Conservation (phyloP, 2,113 vertebrate species). For the Indicator maculatus region DNA sequence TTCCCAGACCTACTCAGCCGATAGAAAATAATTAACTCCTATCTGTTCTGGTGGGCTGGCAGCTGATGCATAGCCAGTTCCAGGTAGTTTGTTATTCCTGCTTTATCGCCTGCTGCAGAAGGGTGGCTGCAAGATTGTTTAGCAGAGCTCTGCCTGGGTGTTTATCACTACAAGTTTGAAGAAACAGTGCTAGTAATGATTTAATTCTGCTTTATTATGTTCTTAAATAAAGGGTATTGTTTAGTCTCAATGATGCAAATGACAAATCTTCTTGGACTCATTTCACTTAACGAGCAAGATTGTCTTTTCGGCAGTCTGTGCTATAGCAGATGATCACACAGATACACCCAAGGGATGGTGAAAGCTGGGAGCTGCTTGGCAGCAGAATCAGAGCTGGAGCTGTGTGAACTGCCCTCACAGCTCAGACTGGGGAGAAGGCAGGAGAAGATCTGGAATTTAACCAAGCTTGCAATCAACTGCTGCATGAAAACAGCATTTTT, state of each 20-base stretch:
- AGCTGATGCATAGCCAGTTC: slow-evolving; percentile 40
- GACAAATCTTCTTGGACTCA: neutral
- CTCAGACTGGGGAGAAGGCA: neutral
- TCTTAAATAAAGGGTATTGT: slow-evolving; percentile 52
- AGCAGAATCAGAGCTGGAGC: neutral
- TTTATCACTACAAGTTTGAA: slow-evolving; percentile 58
- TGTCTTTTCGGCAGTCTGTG: neutral
- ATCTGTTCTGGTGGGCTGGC: slow-evolving; percentile 28
- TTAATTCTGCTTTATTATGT: slow-evolving; percentile 44
- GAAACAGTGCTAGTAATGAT: slow-evolving; percentile 20
- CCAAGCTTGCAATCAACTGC: slow-evolving; percentile 2
- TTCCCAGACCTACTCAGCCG: neutral
- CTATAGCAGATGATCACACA: slow-evolving; percentile 15
- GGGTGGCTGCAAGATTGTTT: slow-evolving; percentile 38
- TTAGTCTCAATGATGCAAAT: slow-evolving; percentile 29
- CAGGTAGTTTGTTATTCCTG: slow-evolving; percentile 63
- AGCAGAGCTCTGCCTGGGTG: slow-evolving; percentile 5
- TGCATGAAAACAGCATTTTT: neutral
- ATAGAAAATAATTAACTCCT: slow-evolving; percentile 69
- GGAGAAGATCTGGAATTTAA: neutral
- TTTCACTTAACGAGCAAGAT: neutral
- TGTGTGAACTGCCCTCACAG: neutral
- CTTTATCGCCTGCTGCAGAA: slow-evolving; percentile 66
- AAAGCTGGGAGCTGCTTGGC: neutral
- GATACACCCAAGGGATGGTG: slow-evolving; percentile 2